Evolutionary conservation across 2,113 vertebrate species (phyloP).

Genomic region (Cavia aperea): DNA sequence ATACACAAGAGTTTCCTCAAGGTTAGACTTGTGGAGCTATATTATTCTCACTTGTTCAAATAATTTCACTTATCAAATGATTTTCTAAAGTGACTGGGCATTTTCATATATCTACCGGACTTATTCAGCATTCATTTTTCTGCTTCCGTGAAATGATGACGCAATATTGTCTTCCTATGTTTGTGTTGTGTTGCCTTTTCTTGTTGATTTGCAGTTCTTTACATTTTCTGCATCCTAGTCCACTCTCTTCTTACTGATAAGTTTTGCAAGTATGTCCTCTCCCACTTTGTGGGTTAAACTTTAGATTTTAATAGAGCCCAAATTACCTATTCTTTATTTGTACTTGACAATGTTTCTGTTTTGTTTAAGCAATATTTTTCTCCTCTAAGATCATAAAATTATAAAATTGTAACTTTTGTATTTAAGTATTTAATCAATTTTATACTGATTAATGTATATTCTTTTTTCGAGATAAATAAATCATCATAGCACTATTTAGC

Average conservation of each 20-base stretch:
- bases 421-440: not conserved
- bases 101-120: not conserved
- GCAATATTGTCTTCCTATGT: not conserved
- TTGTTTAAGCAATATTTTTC: slow-evolving; percentile 14
- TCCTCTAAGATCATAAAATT: not conserved
- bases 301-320: not conserved
- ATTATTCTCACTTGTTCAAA: not conserved
- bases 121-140: not conserved
- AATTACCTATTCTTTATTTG: not conserved
- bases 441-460: not conserved
- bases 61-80: not conserved
- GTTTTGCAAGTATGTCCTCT: not conserved
- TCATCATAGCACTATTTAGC: not conserved
- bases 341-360: not conserved
- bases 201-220: not conserved
- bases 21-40: not conserved
- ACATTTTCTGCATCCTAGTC: not conserved
- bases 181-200: not conserved
- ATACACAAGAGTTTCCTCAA: not conserved
- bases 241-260: not conserved
- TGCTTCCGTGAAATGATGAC: not conserved
- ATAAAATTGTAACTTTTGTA: not conserved
- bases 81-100: not conserved
- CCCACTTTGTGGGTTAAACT: not conserved
- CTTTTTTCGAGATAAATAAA: not conserved